A percentile compares a stretch with the other conserved stretches of the same genome.
Evolutionary conservation across 2,888 invertebrate species (phyloP).

Genomic region (Dicranocentrus wangi): DNA sequence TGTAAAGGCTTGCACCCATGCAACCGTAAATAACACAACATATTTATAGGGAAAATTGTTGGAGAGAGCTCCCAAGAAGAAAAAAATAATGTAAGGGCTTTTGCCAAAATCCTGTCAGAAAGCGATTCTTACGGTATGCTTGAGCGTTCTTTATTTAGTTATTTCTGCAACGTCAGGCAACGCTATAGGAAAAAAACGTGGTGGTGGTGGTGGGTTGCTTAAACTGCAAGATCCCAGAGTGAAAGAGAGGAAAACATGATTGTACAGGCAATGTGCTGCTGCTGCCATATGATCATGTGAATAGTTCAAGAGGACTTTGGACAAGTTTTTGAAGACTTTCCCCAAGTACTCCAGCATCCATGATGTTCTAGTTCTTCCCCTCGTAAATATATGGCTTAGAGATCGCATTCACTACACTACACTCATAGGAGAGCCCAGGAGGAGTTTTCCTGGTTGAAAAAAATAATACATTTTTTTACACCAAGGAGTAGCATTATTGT

Average conservation of each 20-base stretch:
- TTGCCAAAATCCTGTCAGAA: conserved; percentile 63
- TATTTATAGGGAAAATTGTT: conserved; percentile 9
- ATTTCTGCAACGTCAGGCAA: conserved; percentile 34
- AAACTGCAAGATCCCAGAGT: too few relatives aligned
- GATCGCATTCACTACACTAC: too few relatives aligned
- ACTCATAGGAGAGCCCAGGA: too few relatives aligned
- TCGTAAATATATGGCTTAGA: neutral
- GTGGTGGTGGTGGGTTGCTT: too few relatives aligned
- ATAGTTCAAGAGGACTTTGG: conserved; percentile 31
- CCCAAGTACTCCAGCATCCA: neutral
- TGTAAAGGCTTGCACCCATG: conserved; percentile 7
- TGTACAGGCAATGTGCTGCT: too few relatives aligned
- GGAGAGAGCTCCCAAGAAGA: conserved; percentile 33
- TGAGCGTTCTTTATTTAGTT: conserved; percentile 36
- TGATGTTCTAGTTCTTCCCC: neutral
- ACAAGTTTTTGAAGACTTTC: too few relatives aligned
- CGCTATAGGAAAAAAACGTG: neutral
- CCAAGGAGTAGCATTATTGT: too few relatives aligned
- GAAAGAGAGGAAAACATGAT: too few relatives aligned
- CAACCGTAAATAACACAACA: conserved; percentile 24
- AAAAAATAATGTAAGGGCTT: conserved; percentile 35
- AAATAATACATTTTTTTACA: too few relatives aligned
- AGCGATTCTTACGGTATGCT: conserved; percentile 11
- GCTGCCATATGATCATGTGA: neutral
- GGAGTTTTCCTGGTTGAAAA: too few relatives aligned